Percentiles rank a stretch among this genome's conserved stretches.
Evolutionary conservation across 2,797 vertebrate genomes (phyloP).

Genomic region (Acomys russatus): DNA sequence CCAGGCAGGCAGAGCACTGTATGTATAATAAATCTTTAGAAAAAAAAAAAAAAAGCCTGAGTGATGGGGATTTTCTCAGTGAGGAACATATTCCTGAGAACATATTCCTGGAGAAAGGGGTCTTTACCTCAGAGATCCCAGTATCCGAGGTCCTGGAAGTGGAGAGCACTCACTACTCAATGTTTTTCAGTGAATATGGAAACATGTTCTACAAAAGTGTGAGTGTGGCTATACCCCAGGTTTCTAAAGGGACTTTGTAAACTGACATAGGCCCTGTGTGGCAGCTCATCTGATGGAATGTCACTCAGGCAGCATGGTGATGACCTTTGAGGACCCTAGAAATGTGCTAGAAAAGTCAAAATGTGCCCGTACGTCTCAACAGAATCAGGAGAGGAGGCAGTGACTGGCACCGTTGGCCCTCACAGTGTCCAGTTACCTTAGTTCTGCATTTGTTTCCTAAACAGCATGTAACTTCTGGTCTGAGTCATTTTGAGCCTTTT

Average conservation of each 20-base stretch:
- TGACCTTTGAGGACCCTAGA: background rate
- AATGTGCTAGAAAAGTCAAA: background rate
- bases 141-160: background rate
- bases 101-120: background rate
- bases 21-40: too few species aligned
- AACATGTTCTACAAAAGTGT: background rate
- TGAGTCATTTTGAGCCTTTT: background rate
- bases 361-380: background rate
- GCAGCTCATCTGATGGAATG: background rate
- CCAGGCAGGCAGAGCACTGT: too few species aligned
- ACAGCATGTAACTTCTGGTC: background rate
- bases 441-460: conserved; percentile 6
- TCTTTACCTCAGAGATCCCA: background rate
- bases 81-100: background rate
- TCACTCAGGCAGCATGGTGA: background rate
- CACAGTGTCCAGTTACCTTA: background rate
- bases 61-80: background rate
- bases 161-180: background rate
- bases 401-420: background rate
- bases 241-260: background rate
- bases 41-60: too few species aligned
- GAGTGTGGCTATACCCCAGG: background rate
- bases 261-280: background rate
- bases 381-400: background rate
- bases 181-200: background rate